phyloP scores from a whole-genome alignment of 2,797 vertebrate species.

The Sebastes minor region DNA sequence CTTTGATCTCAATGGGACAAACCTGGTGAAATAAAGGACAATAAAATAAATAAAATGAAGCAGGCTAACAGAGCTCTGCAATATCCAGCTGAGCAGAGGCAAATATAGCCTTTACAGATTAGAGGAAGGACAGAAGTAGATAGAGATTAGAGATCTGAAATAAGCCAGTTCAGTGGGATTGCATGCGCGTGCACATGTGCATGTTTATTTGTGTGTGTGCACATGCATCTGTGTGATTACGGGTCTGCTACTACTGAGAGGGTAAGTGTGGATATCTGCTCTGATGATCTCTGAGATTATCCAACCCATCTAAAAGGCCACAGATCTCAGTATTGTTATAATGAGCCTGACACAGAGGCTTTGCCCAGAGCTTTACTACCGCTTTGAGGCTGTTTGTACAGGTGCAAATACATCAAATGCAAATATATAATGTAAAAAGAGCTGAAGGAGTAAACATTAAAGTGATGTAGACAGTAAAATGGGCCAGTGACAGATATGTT shows the following conservation, averaged over 20 bases:
- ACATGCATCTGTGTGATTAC: constrained; percentile 6
- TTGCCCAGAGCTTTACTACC: background rate
- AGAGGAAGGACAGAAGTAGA: constrained; percentile 31
- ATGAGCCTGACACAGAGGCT: constrained; percentile 7
- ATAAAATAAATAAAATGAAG: no score
- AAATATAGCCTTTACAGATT: constrained; percentile 44
- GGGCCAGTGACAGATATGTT: background rate
- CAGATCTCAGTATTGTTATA: constrained; percentile 20
- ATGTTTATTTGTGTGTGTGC: constrained; percentile 13
- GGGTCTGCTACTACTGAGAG: background rate
- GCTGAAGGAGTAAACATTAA: background rate
- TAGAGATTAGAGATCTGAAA: constrained; percentile 56
- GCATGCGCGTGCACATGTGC: background rate
- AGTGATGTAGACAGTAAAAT: background rate
- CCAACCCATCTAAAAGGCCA: constrained; percentile 19
- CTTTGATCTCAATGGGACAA: no score
- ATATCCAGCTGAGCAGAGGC: constrained; percentile 21
- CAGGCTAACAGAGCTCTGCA: background rate
- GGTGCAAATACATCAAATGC: background rate
- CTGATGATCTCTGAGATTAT: constrained; percentile 38
- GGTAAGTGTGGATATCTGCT: background rate
- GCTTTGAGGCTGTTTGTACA: background rate
- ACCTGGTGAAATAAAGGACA: no score
- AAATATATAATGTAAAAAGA: background rate
- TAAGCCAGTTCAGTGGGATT: constrained; percentile 48